Percentiles rank a stretch among this genome's conserved stretches.
These are phyloP conservation scores for Urophycis tenuis DNA, from an alignment of 2,797 vertebrate species.

Conservation along the genomic window DNA sequence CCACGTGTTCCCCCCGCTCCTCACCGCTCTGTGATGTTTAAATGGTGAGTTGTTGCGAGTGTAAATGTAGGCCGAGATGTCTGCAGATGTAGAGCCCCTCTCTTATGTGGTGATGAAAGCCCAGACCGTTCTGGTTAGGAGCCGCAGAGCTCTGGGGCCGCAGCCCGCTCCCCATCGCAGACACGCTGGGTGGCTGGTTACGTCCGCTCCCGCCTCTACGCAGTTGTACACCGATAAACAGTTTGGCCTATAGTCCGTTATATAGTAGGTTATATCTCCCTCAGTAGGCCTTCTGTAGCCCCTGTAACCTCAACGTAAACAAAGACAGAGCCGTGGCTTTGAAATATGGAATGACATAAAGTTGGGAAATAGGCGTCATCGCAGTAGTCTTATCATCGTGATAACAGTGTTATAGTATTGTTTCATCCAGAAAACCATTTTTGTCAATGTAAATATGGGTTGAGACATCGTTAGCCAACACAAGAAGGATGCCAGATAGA, in stretches of 20 bases:
- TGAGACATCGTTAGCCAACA: background rate
- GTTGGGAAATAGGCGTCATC: background rate
- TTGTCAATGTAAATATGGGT: background rate
- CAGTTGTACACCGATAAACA: conserved; percentile 18
- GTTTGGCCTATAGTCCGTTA: background rate
- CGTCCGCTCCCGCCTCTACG: background rate
- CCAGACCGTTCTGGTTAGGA: conserved; percentile 71
- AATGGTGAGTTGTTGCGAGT: conserved; percentile 63
- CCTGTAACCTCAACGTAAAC: background rate
- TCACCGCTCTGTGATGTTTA: conserved; percentile 68
- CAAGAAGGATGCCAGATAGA: background rate
- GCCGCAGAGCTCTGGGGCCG: conserved; percentile 57
- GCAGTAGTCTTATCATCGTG: background rate
- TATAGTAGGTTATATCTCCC: background rate
- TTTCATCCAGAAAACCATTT: background rate
- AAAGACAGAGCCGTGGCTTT: background rate
- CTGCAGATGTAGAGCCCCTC: conserved; percentile 66
- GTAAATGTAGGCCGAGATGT: conserved; percentile 67
- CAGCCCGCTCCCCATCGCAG: conserved; percentile 51
- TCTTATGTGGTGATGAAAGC: conserved; percentile 77
- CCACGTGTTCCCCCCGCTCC: conserved; percentile 63
- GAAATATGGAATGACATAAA: background rate
- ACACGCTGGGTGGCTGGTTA: conserved; percentile 66
- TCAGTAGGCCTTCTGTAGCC: background rate
- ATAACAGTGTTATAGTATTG: too few relatives aligned